Base-by-base conservation (phyloP, 2,888 invertebrate species). In the Habrosyne pyritoides region DNA sequence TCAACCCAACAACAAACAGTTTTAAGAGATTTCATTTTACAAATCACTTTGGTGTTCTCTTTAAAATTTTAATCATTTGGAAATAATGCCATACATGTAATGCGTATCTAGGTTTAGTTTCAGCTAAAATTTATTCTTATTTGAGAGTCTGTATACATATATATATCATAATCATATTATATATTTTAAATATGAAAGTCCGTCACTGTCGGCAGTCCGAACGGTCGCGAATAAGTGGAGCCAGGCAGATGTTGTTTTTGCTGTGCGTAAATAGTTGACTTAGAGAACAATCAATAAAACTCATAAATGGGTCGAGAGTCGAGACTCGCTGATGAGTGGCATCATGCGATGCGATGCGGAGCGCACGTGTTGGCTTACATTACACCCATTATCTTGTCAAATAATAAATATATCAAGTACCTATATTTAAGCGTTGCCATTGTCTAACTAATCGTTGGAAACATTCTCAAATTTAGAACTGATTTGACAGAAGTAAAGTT, bases 281-380 rank as follows among this genome's bases (percentile, higher is more conserved):
- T 62, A 72, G 26, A 50, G 75, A 77, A 77, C 79, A 80, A 81
- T 84, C 81, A 86, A 82, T 83, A 77, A 75, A 69, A 71, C 67
- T 66, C 66, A 67, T 74, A 73, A 67, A 69, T 65, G 69, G 70
- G 67, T 65, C 71, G 63, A 64, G 64, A 63, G 71, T 71, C 67
- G 63, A 59, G 56, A 60, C 66, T 18, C 69, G 50, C 30, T 81
- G 85, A 86, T 84, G 84, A 81, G 82, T 57, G 75, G 66, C 76
- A 77, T 80, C 86, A 86, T 86, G 87, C 87, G 74, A 86, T 86
- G 86, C 87, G 74, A 86, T 79, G 71, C 61, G 63, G 60, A 49
- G 69, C 70, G 81, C 87, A 87, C 86, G 87, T 85, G 87, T 78
- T 78, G 69, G 77, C 81, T 79, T 81, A 82, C 81, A 76, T 83